Evolutionary conservation across 2,113 vertebrate genomes (phyloP).

Genomic region (Antigone vipio): DNA sequence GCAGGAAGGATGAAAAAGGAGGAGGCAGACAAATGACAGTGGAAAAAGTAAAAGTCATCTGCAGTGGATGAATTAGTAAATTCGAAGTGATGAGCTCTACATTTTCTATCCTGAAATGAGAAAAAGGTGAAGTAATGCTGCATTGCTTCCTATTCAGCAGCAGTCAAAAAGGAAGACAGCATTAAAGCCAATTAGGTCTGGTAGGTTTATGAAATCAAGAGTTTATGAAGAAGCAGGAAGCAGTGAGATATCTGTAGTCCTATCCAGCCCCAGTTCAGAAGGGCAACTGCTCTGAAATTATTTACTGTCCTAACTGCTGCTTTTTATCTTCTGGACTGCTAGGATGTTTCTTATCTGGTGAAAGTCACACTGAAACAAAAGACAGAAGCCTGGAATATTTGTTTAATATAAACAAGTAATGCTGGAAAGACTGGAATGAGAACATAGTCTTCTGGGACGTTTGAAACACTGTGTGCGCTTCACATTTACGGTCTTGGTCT

Average conservation of each 20-base stretch:
- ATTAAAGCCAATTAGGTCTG: background rate
- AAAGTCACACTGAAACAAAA: background rate
- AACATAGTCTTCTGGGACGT: background rate
- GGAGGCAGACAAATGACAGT: background rate
- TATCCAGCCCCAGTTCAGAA: background rate
- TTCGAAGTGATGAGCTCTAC: background rate
- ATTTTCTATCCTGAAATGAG: background rate
- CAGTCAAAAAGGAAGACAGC: background rate
- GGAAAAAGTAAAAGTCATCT: background rate
- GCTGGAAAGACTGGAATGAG: background rate
- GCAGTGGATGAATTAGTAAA: background rate
- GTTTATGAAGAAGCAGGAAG: background rate
- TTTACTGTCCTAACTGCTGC: background rate
- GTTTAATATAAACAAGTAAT: background rate
- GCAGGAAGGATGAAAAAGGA: background rate
- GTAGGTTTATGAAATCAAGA: background rate
- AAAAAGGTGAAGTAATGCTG: background rate
- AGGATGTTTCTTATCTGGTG: background rate
- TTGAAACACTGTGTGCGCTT: background rate
- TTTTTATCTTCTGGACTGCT: background rate
- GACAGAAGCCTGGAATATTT: background rate
- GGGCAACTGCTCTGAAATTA: background rate
- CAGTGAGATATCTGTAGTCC: background rate
- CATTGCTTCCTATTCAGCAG: background rate
- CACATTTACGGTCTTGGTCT: background rate